phyloP scores from a whole-genome alignment of 2,797 vertebrate genomes.

The Arctocebus calabarensis region DNA sequence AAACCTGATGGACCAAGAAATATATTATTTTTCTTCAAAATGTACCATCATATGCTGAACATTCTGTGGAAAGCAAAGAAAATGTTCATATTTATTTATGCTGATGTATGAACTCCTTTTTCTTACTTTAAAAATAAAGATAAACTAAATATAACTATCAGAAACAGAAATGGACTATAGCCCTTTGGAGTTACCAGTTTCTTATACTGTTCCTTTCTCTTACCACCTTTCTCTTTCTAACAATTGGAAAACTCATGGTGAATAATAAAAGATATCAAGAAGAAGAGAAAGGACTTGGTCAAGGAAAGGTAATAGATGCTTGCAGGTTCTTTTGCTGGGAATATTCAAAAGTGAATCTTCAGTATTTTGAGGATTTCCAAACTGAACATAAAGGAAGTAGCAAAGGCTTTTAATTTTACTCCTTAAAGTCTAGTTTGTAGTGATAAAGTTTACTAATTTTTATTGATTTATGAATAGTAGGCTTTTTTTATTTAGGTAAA shows the following conservation, averaged over 20 bases:
- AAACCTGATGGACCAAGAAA: neutral
- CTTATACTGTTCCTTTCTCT: neutral
- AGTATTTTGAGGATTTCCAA: neutral
- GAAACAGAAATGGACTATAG: neutral
- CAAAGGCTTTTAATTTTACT: neutral
- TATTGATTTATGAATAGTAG: neutral
- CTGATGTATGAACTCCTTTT: neutral
- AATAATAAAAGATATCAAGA: neutral
- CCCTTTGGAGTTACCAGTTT: neutral
- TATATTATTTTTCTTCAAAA: conserved; percentile 16
- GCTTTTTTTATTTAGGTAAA: neutral
- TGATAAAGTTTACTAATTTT: neutral
- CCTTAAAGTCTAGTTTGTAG: neutral
- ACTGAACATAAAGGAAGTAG: neutral
- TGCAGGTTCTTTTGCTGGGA: neutral
- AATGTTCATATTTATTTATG: neutral
- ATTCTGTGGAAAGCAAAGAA: neutral
- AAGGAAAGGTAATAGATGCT: neutral
- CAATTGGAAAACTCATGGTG: neutral
- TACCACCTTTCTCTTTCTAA: neutral
- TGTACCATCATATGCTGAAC: neutral
- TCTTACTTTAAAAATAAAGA: neutral
- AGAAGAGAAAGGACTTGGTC: neutral
- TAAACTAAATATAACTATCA: neutral
- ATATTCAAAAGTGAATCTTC: neutral